Base-by-base conservation (phyloP, 2,797 vertebrate species). In the Propithecus perrieri region DNA sequence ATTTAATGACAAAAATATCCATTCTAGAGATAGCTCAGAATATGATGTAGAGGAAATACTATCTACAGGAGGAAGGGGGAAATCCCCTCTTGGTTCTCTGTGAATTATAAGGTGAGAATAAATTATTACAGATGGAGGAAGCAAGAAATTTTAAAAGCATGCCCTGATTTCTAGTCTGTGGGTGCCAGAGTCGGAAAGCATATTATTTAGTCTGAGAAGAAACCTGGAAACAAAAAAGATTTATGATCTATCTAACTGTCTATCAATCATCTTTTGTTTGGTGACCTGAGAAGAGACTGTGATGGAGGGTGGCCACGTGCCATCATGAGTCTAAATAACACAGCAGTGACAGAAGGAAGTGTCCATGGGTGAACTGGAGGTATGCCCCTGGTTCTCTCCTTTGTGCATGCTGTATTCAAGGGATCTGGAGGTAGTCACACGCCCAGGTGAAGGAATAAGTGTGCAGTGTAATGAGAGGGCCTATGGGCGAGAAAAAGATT, bases 1-100 rank as follows among this genome's bases (percentile, higher is more conserved):
- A 65, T 41, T 85, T 22, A 79, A 33, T 57, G 50, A 43, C 86
- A 86, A 80, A 81, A 84, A 81, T 89, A 69, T 5, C 26, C 89
- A 71, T 5, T n/a, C 18, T 61, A 26, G 9, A 61, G 24, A 74
- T 6, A 71, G 35, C 46, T 72, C 12, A 94, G 18, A 76, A 43
- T 78, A 80, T 6, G 5, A 63, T 10, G 4, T 50, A 85, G 18
- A 91, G 59, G 10, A 55, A 48, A 2, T 48, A 17, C 13, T 59
- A 13, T 46, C 13, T 61, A 22, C 13, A 61, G 15, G 22, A 1
- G 1, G 10, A 55, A 7, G 7, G 14, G 8, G 2, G 2, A 33
- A 90, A 5, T 1, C 20, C 3, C 15, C 7, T 3, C 33, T 41
- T 61, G 12, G 11, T 59, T 85, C 43, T 85, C 35, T 81, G 8